Percentiles rank a stretch among this genome's conserved stretches.
Conservation (phyloP, 2,888 invertebrate genomes). For the Erebia ligea region DNA sequence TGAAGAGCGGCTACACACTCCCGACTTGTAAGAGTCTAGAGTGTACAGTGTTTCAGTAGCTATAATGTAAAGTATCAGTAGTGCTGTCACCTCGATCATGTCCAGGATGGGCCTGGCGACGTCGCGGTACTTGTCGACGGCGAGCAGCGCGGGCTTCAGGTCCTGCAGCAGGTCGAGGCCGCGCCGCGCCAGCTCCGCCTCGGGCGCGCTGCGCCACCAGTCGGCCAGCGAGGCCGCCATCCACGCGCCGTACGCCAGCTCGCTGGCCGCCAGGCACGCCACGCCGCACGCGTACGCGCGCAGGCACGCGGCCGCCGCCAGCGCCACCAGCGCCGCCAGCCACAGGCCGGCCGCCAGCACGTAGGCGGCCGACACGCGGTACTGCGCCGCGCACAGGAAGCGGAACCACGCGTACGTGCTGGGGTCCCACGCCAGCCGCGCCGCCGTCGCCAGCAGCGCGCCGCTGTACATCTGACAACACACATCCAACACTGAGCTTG, state of each 20-base stretch:
- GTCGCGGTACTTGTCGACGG: conserved; percentile 70
- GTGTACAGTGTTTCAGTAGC: too few relatives aligned
- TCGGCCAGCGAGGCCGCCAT: conserved; percentile 71
- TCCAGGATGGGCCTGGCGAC: conserved; percentile 69
- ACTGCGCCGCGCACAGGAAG: conserved; percentile 76
- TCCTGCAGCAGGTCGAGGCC: conserved; percentile 75
- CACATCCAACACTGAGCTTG: too few relatives aligned
- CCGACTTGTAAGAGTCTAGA: too few relatives aligned
- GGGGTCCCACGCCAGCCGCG: conserved; percentile 79
- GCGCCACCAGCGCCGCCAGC: conserved; percentile 73
- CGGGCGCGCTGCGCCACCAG: conserved; percentile 74
- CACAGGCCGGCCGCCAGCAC: conserved; percentile 71
- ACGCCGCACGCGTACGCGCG: conserved; percentile 64
- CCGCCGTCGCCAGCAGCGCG: conserved; percentile 78
- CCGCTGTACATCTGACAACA: conserved; percentile 75
- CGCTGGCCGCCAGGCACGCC: conserved; percentile 66
- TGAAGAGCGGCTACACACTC: too few relatives aligned
- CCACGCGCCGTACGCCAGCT: conserved; percentile 77
- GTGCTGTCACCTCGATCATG: conserved; percentile 66
- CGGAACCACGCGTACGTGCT: conserved; percentile 80
- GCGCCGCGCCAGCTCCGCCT: conserved; percentile 74
- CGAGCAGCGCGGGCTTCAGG: conserved; percentile 75
- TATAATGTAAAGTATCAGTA: too few relatives aligned
- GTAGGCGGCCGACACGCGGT: conserved; percentile 73
- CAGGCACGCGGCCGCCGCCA: conserved; percentile 58